Conservation (phyloP, 1,140 invertebrate genomes). For the Lepidurus arcticus region DNA sequence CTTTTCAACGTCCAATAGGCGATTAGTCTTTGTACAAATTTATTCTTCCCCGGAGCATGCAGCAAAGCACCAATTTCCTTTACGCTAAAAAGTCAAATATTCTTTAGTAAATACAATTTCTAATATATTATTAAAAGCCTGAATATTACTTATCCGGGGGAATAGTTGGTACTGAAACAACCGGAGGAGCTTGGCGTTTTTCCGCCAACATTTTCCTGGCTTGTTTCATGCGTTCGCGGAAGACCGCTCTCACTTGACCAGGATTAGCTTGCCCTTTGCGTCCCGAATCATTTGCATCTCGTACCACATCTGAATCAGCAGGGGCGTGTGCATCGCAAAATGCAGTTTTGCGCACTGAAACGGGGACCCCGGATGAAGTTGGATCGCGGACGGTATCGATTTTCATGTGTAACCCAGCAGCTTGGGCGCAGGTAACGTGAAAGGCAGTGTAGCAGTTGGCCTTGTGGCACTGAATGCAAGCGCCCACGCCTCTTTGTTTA, state of each 20-base stretch:
- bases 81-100: background rate
- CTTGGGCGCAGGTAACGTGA: conserved; percentile 95
- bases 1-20: conserved; percentile 93
- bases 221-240: conserved; percentile 64
- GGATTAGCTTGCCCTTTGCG: conserved; percentile 44
- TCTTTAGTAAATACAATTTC: background rate
- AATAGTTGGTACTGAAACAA: conserved; percentile 89
- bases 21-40: conserved; percentile 80
- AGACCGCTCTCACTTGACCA: conserved; percentile 51
- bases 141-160: conserved; percentile 59
- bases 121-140: background rate
- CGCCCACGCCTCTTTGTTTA: conserved; percentile 85
- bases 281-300: conserved; percentile 38
- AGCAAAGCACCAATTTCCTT: conserved; percentile 23
- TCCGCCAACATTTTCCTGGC: conserved; percentile 71
- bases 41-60: conserved; percentile 46
- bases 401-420: conserved; percentile 86
- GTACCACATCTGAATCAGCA: conserved; percentile 55
- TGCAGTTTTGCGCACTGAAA: conserved; percentile 86
- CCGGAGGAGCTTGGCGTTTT: conserved; percentile 79
- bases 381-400: conserved; percentile 81
- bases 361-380: conserved; percentile 51
- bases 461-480: conserved; percentile 97
- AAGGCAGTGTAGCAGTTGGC: conserved; percentile 95
- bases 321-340: conserved; percentile 93